These are phyloP conservation scores for Brachionus asplanchnoidis DNA, from an alignment of 1,140 invertebrate genomes.

Conservation along the genomic window DNA sequence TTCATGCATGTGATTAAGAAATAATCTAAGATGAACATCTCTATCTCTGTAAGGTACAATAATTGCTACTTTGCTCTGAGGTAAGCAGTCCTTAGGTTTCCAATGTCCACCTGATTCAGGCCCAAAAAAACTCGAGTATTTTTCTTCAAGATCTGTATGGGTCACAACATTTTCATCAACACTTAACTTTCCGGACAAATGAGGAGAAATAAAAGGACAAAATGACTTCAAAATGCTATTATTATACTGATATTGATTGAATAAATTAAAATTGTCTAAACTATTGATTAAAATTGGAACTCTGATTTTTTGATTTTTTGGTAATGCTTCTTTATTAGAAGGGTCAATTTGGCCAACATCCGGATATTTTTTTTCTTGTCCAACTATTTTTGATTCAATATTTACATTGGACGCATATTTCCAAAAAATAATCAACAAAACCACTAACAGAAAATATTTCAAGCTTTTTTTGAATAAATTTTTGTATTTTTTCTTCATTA, in stretches of 20 bases:
- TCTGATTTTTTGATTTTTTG: neutral
- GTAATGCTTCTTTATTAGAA: neutral
- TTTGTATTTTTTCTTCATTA: conserved; percentile 18
- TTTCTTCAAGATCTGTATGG: neutral
- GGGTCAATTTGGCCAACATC: neutral
- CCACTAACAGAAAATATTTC: neutral
- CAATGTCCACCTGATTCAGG: conserved; percentile 65
- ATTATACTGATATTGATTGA: neutral
- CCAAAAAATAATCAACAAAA: neutral
- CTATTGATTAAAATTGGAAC: neutral
- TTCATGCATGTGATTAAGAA: conserved; percentile 51
- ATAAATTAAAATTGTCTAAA: neutral
- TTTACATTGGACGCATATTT: neutral
- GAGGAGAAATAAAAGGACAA: neutral
- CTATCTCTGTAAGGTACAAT: conserved; percentile 54
- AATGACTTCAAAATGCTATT: neutral
- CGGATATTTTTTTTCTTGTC: neutral
- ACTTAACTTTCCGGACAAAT: neutral
- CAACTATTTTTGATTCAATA: neutral
- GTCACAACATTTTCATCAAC: neutral
- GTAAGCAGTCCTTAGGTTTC: conserved; percentile 67
- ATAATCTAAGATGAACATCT: conserved; percentile 54
- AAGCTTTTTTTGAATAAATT: conserved; percentile 21
- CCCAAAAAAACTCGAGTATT: neutral
- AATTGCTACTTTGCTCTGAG: conserved; percentile 62